A percentile compares a stretch with the other conserved stretches of the same genome.
Conservation (phyloP, 1,140 invertebrate species). For the Apocrypta bakeri region DNA sequence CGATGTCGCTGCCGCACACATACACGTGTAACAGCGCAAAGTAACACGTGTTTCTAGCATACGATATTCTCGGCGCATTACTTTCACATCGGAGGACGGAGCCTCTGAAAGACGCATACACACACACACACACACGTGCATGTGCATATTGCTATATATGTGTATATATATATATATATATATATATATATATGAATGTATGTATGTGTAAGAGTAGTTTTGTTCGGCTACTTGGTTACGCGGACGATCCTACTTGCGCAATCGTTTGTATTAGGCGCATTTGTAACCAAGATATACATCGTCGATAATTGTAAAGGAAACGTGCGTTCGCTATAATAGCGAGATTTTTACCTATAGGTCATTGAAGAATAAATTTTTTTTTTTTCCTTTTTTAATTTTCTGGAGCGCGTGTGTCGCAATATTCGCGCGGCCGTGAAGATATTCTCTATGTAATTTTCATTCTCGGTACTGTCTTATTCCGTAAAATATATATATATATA, state of each 20-base stretch:
- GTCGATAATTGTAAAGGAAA: not conserved
- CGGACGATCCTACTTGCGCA: conserved; percentile 17
- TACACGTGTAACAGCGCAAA: not conserved
- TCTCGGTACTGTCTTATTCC: too few relatives aligned
- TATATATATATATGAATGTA: not conserved
- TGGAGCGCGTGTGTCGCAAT: too few relatives aligned
- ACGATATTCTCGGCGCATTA: conserved; percentile 9
- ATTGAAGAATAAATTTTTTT: too few relatives aligned
- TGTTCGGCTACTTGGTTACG: conserved; percentile 18
- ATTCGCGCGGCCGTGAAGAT: too few relatives aligned
- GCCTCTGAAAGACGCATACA: too few relatives aligned
- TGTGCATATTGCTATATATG: not conserved
- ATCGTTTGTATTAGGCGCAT: not conserved
- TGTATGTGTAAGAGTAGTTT: not conserved
- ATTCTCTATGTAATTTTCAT: too few relatives aligned
- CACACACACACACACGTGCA: too few relatives aligned
- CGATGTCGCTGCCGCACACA: not conserved
- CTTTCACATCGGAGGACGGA: not conserved
- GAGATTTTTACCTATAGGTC: too few relatives aligned
- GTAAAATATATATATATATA: too few relatives aligned
- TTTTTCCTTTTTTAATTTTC: too few relatives aligned
- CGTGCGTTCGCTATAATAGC: not conserved
- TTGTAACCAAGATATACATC: not conserved
- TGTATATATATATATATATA: not conserved
- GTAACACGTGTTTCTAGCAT: not conserved